Base-by-base conservation (phyloP, 2,888 invertebrate species). In the Idaea dimidiata region DNA sequence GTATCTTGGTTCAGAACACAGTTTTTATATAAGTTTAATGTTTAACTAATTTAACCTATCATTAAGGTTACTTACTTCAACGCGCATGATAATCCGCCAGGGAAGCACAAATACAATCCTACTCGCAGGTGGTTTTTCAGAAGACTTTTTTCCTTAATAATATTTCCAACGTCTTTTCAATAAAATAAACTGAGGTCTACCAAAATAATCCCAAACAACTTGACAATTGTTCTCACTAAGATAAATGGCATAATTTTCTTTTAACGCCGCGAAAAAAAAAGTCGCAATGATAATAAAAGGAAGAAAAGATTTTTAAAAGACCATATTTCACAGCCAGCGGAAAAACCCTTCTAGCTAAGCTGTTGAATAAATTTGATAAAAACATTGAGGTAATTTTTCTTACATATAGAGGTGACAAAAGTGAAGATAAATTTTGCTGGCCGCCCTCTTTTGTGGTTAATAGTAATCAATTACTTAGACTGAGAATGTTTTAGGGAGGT, bases 201-300 rank as follows among this genome's bases (percentile, higher is more conserved):
- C 43, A 43, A 14, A 43, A 43, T 43, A 43, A 43, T 43, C 43
- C 14, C 43, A 8, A 43, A 43, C 43, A 43, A 43, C 8, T 14
- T 14, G 43, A 43, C 43, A 14, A 14, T 43, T 43, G 43, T 43
- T 43, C 43, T 43, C 43, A 8, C 62, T 59, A 81, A 87, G 87
- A 89, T 86, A 86, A 84, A 89, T 87, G 82, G 81, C 70, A 82
- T 86, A 89, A 89, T 89, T n/a, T 87, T 84, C 76, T 78, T 87
- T 87, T 88, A 89, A 87, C 87, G 83, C 77, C 75, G 81, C 70
- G 76, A 82, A 81, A 66, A 81, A 66, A 64, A 82, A 87, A 86
- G 83, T 85, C 84, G 74, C 82, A 81, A 79, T 80, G 86, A 83
- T 86, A 87, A 88, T 84, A 87, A 84, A 86, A 82, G 16, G 16